Evolutionary conservation across 1,140 invertebrate genomes (phyloP), one percentile per base, ranked within the genome.

Genomic region (Brachionus rotundiformis): DNA sequence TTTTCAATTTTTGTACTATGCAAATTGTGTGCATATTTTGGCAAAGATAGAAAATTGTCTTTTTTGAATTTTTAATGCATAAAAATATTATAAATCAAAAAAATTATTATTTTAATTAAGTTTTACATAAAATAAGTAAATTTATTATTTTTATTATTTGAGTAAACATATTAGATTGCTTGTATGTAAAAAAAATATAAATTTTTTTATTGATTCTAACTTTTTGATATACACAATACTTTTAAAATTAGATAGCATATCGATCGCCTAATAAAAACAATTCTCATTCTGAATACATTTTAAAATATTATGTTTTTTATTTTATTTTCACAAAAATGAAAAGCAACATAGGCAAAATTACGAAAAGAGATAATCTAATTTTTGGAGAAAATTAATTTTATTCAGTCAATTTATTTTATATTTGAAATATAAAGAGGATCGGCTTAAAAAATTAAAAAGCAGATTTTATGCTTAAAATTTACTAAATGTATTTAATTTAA

Each of bases 171-270:
- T 54, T 54, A 54, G 47, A 54, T 54, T 54, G 19, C n/a, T 54
- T 19, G n/a, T 23, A 54, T 54, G 47, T 19, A 54, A 54, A 54
- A 7, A n/a, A n/a, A n/a, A n/a, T n/a, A n/a, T n/a, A n/a, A n/a
- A n/a, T n/a, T 25, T 54, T 54, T 54, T 8, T 54, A 54, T 54
- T 54, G n/a, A 54, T 54, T 54, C 47, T 19, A 54, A 54, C 47
- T 54, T 54, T 54, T 54, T 54, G n/a, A 54, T n/a, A 54, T 54
- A 54, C 8, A 54, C 47, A 54, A 54, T 54, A 54, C 47, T 54
- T 54, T 54, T 54, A 54, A 11, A 54, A 54, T 19, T 54, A 54
- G 47, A 54, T 54, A 54, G 47, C 47, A 54, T 54, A 54, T 54
- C 47, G 47, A 54, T 54, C 47, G 47, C 19, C 47, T 54, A 54